These are phyloP conservation scores for Eudorcas thomsonii DNA, from an alignment of 2,113 vertebrate species.

Conservation along the genomic window DNA sequence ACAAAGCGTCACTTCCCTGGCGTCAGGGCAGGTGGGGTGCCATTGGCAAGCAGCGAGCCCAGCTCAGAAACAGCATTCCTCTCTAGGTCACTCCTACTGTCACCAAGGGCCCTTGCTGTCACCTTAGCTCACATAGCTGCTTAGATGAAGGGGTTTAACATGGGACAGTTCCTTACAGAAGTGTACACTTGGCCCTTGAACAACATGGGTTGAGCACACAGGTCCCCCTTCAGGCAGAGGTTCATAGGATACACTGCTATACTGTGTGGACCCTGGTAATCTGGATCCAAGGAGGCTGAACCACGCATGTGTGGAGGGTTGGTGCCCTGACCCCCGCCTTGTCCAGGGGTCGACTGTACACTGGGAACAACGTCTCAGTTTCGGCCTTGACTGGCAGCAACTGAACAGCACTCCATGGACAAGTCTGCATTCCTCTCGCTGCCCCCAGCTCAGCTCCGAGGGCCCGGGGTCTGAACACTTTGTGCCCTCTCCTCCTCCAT, in stretches of 20 bases:
- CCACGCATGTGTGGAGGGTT: background rate
- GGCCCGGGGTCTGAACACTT: background rate
- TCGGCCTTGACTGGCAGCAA: background rate
- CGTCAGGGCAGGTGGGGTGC: no score
- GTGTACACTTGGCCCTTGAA: background rate
- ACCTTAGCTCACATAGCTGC: background rate
- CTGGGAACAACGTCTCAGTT: background rate
- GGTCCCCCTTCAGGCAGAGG: background rate
- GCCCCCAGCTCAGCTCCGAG: no score
- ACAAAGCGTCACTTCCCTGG: background rate
- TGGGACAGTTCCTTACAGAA: background rate
- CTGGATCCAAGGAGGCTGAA: background rate
- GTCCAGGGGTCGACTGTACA: background rate
- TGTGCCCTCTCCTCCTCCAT: background rate
- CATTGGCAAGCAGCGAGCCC: background rate
- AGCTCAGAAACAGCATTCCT: background rate
- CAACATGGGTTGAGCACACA: background rate
- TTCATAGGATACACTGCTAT: no score
- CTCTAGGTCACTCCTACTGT: accelerated
- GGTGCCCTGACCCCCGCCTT: accelerated
- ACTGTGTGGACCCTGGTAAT: background rate
- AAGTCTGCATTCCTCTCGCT: accelerated
- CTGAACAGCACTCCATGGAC: background rate
- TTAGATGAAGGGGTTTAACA: background rate
- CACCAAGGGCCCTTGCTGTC: background rate